phyloP scores from a whole-genome alignment of 2,888 invertebrate genomes.

The Arenicola marina region DNA sequence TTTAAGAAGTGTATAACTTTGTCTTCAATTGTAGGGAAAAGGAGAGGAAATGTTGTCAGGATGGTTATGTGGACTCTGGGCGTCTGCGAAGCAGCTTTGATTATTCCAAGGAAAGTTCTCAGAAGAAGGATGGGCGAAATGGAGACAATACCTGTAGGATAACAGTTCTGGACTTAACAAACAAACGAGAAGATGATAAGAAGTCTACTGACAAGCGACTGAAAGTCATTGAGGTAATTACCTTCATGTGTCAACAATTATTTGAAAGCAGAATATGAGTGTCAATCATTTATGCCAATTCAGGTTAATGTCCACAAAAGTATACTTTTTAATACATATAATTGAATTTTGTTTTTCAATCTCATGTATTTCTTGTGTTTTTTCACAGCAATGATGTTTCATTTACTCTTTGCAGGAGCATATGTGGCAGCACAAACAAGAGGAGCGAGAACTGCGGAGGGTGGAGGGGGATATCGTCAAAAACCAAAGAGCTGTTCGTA shows the following conservation, averaged over 20 bases:
- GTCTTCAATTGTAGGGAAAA: conserved; percentile 44
- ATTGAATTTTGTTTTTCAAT: not conserved
- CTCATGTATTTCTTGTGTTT: not conserved
- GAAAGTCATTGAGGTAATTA: conserved; percentile 53
- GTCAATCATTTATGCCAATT: too few species aligned
- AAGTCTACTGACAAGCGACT: conserved; percentile 51
- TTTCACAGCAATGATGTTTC: too few species aligned
- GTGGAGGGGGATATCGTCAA: conserved; percentile 58
- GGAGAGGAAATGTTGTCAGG: conserved; percentile 54
- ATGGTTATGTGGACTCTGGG: conserved; percentile 53
- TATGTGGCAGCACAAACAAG: conserved; percentile 61
- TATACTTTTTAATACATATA: too few species aligned
- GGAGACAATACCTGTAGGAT: not conserved
- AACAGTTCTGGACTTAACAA: conserved; percentile 43
- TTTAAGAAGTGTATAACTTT: too few species aligned
- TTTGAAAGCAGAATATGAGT: too few species aligned
- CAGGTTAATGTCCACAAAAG: too few species aligned
- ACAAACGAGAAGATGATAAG: conserved; percentile 46
- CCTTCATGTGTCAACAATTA: too few species aligned
- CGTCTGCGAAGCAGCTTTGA: not conserved
- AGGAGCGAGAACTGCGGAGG: conserved; percentile 55
- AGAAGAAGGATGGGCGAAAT: too few species aligned
- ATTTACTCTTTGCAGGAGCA: conserved; percentile 46
- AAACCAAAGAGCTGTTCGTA: conserved; percentile 52
- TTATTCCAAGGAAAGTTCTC: too few species aligned